phyloP scores from a whole-genome alignment of 2,888 invertebrate genomes.

The Folsomia candida region DNA sequence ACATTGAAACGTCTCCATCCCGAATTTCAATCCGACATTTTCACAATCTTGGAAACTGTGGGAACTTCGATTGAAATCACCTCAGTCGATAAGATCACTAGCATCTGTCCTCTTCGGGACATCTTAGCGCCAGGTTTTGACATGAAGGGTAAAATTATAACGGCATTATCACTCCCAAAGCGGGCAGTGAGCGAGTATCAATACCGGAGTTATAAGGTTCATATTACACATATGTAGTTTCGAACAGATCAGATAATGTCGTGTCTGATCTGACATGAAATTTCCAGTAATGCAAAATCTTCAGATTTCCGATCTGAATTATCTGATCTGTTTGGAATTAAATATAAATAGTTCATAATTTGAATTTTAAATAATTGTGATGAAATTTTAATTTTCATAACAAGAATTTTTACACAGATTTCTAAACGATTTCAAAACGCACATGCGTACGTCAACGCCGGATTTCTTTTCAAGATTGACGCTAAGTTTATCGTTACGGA shows the following conservation, averaged over 20 bases:
- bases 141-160: neutral
- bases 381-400: no score
- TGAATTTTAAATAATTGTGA: no score
- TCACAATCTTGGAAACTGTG: constrained; percentile 58
- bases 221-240: no score
- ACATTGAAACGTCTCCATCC: constrained; percentile 65
- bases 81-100: no score
- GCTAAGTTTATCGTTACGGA: constrained; percentile 28
- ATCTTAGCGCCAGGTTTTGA: neutral
- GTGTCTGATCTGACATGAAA: no score
- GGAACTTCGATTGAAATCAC: no score
- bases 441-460: constrained; percentile 49
- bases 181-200: neutral
- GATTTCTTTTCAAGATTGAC: constrained; percentile 39
- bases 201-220: neutral
- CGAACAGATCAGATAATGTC: no score
- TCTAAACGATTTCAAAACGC: constrained; percentile 46
- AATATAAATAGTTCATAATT: no score
- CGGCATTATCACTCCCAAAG: neutral
- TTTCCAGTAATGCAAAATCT: no score
- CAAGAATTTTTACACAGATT: constrained; percentile 32
- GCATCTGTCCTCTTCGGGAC: neutral
- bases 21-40: constrained; percentile 71
- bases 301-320: no score
- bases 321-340: no score